Conservation (phyloP, 2,888 invertebrate genomes). For the Sympetrum striolatum region DNA sequence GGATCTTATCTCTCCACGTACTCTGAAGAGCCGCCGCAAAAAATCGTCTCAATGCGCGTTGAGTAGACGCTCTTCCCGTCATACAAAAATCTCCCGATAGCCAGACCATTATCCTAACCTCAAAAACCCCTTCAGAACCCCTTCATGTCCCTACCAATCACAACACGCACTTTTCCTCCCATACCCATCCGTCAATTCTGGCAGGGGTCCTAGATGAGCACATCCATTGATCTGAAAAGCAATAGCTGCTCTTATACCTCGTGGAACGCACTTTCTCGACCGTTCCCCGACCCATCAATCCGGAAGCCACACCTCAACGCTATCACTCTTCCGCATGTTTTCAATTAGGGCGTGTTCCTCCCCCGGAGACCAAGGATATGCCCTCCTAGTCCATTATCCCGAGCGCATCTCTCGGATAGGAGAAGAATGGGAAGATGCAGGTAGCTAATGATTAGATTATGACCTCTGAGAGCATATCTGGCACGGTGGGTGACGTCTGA, state of each 20-base stretch:
- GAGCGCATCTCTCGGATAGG: not conserved
- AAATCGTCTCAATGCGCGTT: no score
- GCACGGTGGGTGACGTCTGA: not conserved
- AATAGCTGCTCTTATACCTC: not conserved
- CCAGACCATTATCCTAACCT: not conserved
- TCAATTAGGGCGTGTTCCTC: conserved; percentile 7
- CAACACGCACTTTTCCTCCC: conserved; percentile 20
- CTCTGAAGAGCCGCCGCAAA: no score
- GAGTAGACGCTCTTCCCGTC: not conserved
- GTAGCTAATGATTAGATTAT: not conserved
- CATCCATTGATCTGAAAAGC: not conserved
- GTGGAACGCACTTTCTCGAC: not conserved
- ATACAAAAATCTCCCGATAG: not conserved
- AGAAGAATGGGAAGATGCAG: not conserved
- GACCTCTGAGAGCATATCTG: not conserved
- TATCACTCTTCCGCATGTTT: not conserved
- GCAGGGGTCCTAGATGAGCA: not conserved
- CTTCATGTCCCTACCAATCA: not conserved
- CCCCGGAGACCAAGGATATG: not conserved
- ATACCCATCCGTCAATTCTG: conserved; percentile 11
- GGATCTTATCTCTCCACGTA: no score
- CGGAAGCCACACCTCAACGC: not conserved
- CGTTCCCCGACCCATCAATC: not conserved
- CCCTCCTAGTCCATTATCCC: not conserved
- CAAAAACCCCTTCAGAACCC: not conserved